These are phyloP conservation scores for Plecturocebus donacophilus DNA, from an alignment of 2,113 vertebrate genomes.

Conservation along the genomic window DNA sequence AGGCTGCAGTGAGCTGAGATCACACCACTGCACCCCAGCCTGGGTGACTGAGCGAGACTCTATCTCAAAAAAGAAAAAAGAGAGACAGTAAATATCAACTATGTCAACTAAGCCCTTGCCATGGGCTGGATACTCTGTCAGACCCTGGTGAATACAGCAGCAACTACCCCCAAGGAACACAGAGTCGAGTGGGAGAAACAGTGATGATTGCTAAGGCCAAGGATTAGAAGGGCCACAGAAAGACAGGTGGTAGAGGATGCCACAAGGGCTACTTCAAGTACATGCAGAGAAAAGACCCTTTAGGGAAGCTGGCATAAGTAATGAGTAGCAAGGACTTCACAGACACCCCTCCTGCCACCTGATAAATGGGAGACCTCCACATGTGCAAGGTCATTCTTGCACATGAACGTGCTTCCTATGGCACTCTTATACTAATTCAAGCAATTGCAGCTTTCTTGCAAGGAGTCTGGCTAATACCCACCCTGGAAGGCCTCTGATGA, in stretches of 20 bases:
- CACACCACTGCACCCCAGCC: too few relatives aligned
- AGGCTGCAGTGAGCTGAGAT: too few relatives aligned
- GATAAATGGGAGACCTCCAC: background rate
- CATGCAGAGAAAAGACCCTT: background rate
- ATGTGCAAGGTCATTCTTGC: background rate
- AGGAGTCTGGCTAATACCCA: background rate
- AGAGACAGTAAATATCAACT: too few relatives aligned
- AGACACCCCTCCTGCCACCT: background rate
- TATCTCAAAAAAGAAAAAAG: too few relatives aligned
- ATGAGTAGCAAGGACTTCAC: background rate
- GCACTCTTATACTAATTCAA: too few relatives aligned
- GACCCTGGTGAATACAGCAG: rapidly evolving
- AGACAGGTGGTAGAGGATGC: background rate
- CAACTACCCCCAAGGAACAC: too few relatives aligned
- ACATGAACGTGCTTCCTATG: background rate
- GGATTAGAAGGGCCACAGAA: background rate
- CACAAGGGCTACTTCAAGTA: background rate
- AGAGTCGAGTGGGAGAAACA: background rate
- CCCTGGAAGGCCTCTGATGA: background rate
- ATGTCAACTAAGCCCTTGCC: too few relatives aligned
- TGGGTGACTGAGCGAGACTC: too few relatives aligned
- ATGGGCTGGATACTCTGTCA: background rate
- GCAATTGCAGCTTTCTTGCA: background rate
- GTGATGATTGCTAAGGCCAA: background rate
- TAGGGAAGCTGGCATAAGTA: background rate